Conservation (phyloP, 2,797 vertebrate species). For the Halcyon smyrnensis region DNA sequence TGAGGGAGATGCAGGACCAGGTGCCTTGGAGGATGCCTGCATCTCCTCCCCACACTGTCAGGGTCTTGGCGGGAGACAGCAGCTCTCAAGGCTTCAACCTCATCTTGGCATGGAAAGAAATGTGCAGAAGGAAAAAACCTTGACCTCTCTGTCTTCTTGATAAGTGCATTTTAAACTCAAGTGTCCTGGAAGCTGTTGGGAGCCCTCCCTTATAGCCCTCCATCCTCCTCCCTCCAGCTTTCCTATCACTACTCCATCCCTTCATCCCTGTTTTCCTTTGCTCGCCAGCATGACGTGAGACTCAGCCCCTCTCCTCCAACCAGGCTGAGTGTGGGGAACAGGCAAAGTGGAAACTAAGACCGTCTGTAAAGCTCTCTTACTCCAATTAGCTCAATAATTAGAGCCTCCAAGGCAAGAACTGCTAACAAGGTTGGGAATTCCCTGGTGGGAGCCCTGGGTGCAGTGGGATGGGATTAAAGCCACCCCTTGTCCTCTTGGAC, state of each 20-base stretch:
- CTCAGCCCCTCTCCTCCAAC: background rate
- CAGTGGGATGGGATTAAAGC: background rate
- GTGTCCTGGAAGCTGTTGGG: background rate
- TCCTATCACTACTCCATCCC: fast-evolving
- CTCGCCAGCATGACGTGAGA: fast-evolving
- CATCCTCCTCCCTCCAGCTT: background rate
- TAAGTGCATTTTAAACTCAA: background rate
- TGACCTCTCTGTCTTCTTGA: background rate
- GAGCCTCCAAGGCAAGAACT: background rate
- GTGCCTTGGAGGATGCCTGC: background rate
- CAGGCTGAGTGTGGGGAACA: background rate
- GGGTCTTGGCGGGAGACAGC: background rate
- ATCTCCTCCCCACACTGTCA: background rate
- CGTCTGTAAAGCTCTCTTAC: background rate
- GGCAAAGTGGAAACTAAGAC: background rate
- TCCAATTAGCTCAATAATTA: conserved; percentile 70
- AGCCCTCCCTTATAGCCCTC: background rate
- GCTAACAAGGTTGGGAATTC: background rate
- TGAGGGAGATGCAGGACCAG: background rate
- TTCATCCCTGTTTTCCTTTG: background rate
- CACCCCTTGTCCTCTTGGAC: background rate
- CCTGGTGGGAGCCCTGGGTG: background rate
- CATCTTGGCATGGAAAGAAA: background rate
- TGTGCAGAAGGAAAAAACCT: background rate
- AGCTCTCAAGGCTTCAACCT: background rate